Evolutionary conservation across 2,113 vertebrate species (phyloP).

Genomic region (Ceyx melanurus): DNA sequence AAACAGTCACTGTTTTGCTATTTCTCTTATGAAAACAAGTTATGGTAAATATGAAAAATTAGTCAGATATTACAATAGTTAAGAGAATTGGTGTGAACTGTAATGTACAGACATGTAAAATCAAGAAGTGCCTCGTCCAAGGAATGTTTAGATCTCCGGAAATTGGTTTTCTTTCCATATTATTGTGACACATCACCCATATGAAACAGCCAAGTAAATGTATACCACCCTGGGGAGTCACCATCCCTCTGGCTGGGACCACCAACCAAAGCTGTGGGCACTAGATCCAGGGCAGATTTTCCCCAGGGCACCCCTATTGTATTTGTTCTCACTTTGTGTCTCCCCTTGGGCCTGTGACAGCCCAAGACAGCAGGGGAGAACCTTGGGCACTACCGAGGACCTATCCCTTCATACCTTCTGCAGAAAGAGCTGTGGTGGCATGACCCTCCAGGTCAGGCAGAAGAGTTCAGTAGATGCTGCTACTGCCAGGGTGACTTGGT

Average conservation of each 20-base stretch:
- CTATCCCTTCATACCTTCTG: not conserved
- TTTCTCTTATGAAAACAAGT: not conserved
- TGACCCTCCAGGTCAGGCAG: not conserved
- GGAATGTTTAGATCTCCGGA: not conserved
- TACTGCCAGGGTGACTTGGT: not conserved
- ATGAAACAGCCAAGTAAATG: not conserved
- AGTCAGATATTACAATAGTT: not conserved
- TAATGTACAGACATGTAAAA: not conserved
- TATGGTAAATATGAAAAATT: not conserved
- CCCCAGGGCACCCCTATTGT: rapidly evolving
- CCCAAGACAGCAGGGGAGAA: not conserved
- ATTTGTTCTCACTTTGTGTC: not conserved
- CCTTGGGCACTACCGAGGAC: not conserved
- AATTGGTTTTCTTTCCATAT: not conserved
- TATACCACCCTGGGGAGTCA: not conserved
- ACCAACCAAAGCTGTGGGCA: not conserved
- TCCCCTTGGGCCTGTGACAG: not conserved
- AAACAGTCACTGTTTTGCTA: not conserved
- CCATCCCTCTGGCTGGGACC: not conserved
- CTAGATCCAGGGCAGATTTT: not conserved
- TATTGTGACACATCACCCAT: not conserved
- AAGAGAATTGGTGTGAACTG: not conserved
- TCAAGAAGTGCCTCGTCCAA: not conserved
- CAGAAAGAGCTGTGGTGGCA: not conserved
- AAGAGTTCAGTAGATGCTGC: not conserved